phyloP scores from a whole-genome alignment of 2,797 vertebrate species.

The Pitangus sulphuratus region DNA sequence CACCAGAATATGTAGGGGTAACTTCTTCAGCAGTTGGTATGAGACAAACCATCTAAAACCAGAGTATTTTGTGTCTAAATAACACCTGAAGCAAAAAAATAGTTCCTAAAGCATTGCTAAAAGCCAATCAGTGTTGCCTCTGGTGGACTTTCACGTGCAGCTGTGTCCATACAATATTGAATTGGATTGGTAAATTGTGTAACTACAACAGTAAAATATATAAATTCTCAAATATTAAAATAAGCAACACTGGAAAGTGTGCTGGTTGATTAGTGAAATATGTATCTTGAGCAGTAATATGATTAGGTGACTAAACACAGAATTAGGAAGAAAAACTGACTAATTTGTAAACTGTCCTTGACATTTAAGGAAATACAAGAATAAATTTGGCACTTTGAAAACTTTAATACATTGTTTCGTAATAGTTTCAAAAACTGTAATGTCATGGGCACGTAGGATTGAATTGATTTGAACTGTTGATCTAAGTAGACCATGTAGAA shows the following conservation, averaged over 20 bases:
- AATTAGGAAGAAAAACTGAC: not conserved
- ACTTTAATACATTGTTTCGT: not conserved
- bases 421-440: not conserved
- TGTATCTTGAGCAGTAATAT: not conserved
- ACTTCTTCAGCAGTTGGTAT: not conserved
- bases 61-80: not conserved
- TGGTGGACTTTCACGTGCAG: not conserved
- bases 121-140: not conserved
- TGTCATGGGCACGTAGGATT: not conserved
- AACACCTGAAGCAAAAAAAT: not conserved
- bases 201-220: constrained; percentile 1
- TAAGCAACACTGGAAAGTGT: not conserved
- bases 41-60: not conserved
- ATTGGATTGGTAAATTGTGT: not conserved
- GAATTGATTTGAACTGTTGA: not conserved
- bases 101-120: not conserved
- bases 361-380: not conserved
- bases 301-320: not conserved
- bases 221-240: constrained; percentile 23
- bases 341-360: constrained; percentile 11
- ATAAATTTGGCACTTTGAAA: not conserved
- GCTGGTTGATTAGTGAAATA: constrained; percentile 37
- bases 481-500: not conserved
- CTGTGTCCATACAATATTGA: not conserved
- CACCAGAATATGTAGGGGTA: not conserved